Conservation (phyloP, 2,888 invertebrate genomes). For the Boloria euphrosyne region DNA sequence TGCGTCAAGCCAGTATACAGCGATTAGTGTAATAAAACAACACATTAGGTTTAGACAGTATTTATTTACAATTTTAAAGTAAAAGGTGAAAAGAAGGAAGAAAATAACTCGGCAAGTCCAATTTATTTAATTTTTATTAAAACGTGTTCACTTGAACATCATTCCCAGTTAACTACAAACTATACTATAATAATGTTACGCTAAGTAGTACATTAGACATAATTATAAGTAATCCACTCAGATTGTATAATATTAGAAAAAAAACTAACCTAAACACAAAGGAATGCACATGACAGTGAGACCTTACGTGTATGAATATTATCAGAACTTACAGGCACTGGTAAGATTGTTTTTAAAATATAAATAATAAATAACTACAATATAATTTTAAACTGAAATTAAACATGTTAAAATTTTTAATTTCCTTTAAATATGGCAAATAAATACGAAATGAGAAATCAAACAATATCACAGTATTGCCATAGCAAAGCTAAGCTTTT, state of each 20-base stretch:
- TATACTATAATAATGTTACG: constrained; percentile 33
- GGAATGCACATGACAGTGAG: constrained; percentile 52
- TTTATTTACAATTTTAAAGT: constrained; percentile 62
- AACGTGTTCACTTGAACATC: constrained; percentile 30
- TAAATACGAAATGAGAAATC: constrained; percentile 42
- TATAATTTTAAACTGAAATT: constrained; percentile 36
- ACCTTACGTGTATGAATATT: constrained; percentile 69
- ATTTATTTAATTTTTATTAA: constrained; percentile 45
- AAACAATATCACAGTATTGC: constrained; percentile 74
- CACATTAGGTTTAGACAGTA: constrained; percentile 53
- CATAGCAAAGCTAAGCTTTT: constrained; percentile 41
- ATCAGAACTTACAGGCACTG: constrained; percentile 79
- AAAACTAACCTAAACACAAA: constrained; percentile 42
- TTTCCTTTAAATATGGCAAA: constrained; percentile 12
- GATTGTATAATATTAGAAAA: constrained; percentile 41
- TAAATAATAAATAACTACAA: constrained; percentile 47
- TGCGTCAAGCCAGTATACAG: constrained; percentile 56
- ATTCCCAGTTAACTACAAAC: constrained; percentile 32
- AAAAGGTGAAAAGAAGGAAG: constrained; percentile 45
- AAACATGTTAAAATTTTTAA: constrained; percentile 9
- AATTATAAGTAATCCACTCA: constrained; percentile 26
- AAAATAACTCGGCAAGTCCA: constrained; percentile 44
- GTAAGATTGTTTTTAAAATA: constrained; percentile 49
- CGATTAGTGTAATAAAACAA: constrained; percentile 72
- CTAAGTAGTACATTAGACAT: constrained; percentile 31